Evolutionary conservation across 1,140 invertebrate species (phyloP), one percentile per base, ranked within the genome.

Genomic region (Dreissena polymorpha): DNA sequence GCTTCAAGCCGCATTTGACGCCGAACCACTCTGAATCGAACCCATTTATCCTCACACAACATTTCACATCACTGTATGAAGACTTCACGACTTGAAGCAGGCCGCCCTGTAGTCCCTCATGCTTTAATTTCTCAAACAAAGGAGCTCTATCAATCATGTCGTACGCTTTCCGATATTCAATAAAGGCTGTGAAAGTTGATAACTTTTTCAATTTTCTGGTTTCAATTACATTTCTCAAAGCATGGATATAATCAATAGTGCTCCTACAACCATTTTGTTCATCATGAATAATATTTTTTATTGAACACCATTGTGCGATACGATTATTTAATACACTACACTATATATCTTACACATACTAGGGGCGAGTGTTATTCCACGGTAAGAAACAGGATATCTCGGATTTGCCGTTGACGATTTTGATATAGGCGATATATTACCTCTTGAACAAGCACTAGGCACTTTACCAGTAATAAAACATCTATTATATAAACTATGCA

Each of bases 351-450:
- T 68, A 23, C 21, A 68, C 23, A 68, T 68, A 8, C 7, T 27
- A 2, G 65, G 65, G 21, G 65, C 65, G 2, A 39, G 39, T 39
- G 39, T 39, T 5, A 39, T 39, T 39, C 39, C 39, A 2, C 39
- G 2, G 39, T 39, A 39, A 2, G 39, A 39, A 2, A 39, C 2
- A 39, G 39, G 39, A 39, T 39, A 2, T 39, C 39, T 68, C 0
- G 65, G 65, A 29, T 68, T n/a, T 16, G 65, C 23, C 2, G 65
- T 68, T 68, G 65, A 68, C 21, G 65, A 68, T 68, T 68, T 68
- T 10, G 16, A n/a, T 27, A 68, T n/a, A 27, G 65, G 65, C 8
- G 39, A 39, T 39, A 39, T 39, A 39, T 5, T 39, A 5, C 39
- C 39, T 39, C 8, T 39, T 8, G 65, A 68, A 6, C 65, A 68